Evolutionary conservation across 2,797 vertebrate genomes (phyloP), one percentile per base, ranked within the genome.

Genomic region (Megaceryle alcyon): DNA sequence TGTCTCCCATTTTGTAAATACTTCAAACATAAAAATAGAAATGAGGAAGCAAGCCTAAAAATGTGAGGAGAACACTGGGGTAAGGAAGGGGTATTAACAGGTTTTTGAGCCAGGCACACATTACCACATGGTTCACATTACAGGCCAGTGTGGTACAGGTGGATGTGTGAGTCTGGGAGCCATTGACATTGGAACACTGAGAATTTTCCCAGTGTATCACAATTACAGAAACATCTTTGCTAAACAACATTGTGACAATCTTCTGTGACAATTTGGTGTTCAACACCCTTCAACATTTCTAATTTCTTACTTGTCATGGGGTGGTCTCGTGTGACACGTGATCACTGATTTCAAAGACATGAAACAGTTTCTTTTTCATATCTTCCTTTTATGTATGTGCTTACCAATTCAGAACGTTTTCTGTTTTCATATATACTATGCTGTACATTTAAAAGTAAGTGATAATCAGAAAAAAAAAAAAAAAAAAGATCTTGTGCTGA

Each of bases 221-320:
- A 97, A 94, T 98, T 98, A 98, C 98, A 97, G 96, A 96, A 98
- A 98, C 98, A 98, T 97, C 98, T 98, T 98, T 97, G 96, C 95
- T 97, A 92, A 96, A 97, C 96, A 97, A 95, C 95, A 96, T 96
- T 84, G 86, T 63, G 88, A 79, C 56, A 82, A 94, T 97, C 90
- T 94, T 86, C 96, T 98, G 96, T 96, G 95, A 97, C 97, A 98
- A 96, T 94, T 76, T 92, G 95, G 84, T 95, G 89, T 77, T 97
- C 95, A 53, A 89, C 86, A 95, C 94, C 82, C 91, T 83, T 94
- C 94, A 94, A 94, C 73, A 96, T 96, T 98, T 97, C 86, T 97
- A 95, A 96, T 96, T 97, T 96, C 93, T 96, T 88, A 78, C 76
- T 94, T 86, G 46, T 92, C 79, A 49, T 93, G 75, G 94, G 95